A percentile compares a stretch with the other conserved stretches of the same genome.
These are phyloP conservation scores for Danio aesculapii DNA, from an alignment of 2,797 vertebrate genomes.

Conservation along the genomic window DNA sequence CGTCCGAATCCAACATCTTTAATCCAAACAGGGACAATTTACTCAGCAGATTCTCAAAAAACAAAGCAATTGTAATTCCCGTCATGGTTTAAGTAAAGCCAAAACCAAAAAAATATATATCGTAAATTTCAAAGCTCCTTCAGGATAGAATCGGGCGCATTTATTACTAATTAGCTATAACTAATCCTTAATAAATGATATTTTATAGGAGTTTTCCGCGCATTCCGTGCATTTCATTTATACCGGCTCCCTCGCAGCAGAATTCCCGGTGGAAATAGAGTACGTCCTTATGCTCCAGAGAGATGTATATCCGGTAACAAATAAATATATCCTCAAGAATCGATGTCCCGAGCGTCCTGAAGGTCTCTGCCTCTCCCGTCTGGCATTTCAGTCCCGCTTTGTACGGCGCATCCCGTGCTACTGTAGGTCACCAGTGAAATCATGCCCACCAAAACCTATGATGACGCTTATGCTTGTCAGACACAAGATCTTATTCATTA, in stretches of 20 bases:
- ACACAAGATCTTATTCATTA: slow-evolving; percentile 22
- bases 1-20: slow-evolving; percentile 40
- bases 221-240: slow-evolving; percentile 38
- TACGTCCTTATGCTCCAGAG: slow-evolving; percentile 24
- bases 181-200: slow-evolving; percentile 17
- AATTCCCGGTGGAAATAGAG: slow-evolving; percentile 9
- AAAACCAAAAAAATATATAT: neutral
- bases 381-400: slow-evolving; percentile 42
- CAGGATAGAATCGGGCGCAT: no score
- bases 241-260: slow-evolving; percentile 31
- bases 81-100: slow-evolving; percentile 49
- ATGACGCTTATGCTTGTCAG: slow-evolving; percentile 52
- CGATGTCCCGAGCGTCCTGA: slow-evolving; percentile 29
- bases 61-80: slow-evolving; percentile 48
- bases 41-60: slow-evolving; percentile 47
- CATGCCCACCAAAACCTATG: slow-evolving; percentile 44
- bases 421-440: slow-evolving; percentile 56
- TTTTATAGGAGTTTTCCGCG: slow-evolving; percentile 33
- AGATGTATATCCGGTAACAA: slow-evolving; percentile 22
- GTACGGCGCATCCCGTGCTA: slow-evolving; percentile 54
- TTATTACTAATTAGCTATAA: neutral
- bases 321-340: slow-evolving; percentile 37
- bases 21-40: slow-evolving; percentile 49
- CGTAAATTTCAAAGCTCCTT: slow-evolving; percentile 27
- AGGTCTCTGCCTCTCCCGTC: slow-evolving; percentile 40